phyloP scores from a whole-genome alignment of 2,888 invertebrate species.

The Liposcelis brunnea region DNA sequence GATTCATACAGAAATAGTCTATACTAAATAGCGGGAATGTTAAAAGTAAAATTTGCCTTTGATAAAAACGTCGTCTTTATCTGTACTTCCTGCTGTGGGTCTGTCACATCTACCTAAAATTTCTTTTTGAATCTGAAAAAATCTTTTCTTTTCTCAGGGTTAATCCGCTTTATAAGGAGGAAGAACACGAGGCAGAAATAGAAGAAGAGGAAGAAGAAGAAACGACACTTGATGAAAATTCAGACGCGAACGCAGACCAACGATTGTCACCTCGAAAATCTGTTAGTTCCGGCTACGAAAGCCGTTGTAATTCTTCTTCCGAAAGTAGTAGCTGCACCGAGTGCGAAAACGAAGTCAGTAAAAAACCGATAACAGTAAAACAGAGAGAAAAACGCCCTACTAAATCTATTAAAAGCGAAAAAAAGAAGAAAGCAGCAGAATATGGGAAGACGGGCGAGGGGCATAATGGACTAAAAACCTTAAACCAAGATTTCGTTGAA shows the following conservation, averaged over 20 bases:
- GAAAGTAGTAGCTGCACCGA: constrained; percentile 13
- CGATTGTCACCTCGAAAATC: constrained; percentile 22
- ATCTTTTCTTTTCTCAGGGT: constrained; percentile 21
- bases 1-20: no score
- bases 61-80: no score
- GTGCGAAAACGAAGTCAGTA: constrained; percentile 8
- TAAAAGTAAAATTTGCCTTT: no score
- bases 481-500: constrained; percentile 23
- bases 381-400: constrained; percentile 20
- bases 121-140: no score
- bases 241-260: constrained; percentile 7
- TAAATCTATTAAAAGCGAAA: constrained; percentile 18
- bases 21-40: no score
- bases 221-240: neutral
- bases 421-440: constrained; percentile 21
- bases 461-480: constrained; percentile 20
- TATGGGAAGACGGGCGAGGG: constrained; percentile 23
- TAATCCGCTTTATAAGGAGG: constrained; percentile 27
- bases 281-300: constrained; percentile 27
- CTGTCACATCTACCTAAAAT: no score
- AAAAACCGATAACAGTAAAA: no score
- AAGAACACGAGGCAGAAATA: constrained; percentile 10
- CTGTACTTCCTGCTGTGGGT: no score
- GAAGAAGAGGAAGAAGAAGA: neutral
- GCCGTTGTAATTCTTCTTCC: constrained; percentile 16